These are phyloP conservation scores for Phylloscopus trochiloides DNA, from an alignment of 2,113 vertebrate genomes.

Conservation along the genomic window DNA sequence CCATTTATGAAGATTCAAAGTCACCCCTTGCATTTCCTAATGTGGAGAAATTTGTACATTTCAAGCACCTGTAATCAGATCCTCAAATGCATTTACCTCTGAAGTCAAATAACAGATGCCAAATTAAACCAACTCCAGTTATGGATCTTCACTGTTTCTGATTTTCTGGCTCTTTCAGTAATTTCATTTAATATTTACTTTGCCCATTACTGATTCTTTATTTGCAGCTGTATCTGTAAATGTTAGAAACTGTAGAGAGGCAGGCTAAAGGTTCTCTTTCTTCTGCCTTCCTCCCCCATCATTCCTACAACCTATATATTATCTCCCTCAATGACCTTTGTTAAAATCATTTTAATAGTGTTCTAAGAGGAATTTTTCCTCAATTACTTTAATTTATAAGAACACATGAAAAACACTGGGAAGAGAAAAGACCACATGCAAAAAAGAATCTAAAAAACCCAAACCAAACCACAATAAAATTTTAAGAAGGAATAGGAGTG, in stretches of 20 bases:
- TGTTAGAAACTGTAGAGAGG: neutral
- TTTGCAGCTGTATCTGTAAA: neutral
- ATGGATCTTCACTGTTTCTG: neutral
- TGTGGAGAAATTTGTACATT: neutral
- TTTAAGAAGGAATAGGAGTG: fast-evolving
- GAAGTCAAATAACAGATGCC: neutral
- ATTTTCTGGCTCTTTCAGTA: neutral
- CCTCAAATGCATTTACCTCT: neutral
- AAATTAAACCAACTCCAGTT: neutral
- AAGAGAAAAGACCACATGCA: neutral
- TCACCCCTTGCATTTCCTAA: neutral
- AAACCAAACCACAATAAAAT: neutral
- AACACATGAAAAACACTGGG: neutral
- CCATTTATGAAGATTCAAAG: neutral
- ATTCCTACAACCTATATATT: neutral
- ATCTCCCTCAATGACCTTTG: neutral
- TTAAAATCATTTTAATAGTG: neutral
- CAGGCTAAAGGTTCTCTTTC: neutral
- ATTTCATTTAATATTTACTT: neutral
- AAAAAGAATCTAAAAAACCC: neutral
- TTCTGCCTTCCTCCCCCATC: neutral
- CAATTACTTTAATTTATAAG: neutral
- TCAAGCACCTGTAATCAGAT: neutral
- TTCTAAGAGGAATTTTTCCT: neutral
- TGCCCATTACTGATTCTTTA: neutral